Percentiles rank a stretch among this genome's conserved stretches.
Conservation (phyloP, 2,888 invertebrate genomes). For the Ennomos erosarius region DNA sequence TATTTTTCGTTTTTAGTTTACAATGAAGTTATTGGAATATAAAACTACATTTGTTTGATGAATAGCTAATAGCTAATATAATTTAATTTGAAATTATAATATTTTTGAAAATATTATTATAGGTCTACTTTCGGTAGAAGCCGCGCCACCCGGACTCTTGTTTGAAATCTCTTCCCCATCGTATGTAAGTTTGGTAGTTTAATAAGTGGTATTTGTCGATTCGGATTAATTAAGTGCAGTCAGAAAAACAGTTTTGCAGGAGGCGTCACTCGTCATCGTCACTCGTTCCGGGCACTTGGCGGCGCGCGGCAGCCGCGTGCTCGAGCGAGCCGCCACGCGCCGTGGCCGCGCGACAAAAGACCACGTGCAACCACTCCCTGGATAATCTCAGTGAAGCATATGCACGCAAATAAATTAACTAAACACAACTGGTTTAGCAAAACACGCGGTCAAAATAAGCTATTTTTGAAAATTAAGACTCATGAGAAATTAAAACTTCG, state of each 20-base stretch:
- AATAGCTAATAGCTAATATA: too few species aligned
- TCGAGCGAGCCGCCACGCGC: slow-evolving; percentile 47
- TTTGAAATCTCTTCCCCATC: too few species aligned
- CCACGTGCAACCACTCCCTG: slow-evolving; percentile 53
- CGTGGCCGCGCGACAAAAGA: slow-evolving; percentile 45
- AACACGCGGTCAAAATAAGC: slow-evolving; percentile 44
- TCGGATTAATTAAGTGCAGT: slow-evolving; percentile 80
- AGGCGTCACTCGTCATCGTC: slow-evolving; percentile 58
- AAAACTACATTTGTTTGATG: too few species aligned
- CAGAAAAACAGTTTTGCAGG: slow-evolving; percentile 69
- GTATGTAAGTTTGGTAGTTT: too few species aligned
- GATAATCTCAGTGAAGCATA: slow-evolving; percentile 74
- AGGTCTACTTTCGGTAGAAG: background rate
- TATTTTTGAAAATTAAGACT: slow-evolving; percentile 59
- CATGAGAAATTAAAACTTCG: slow-evolving; percentile 58
- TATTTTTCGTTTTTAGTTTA: too few species aligned
- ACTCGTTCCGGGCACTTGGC: slow-evolving; percentile 73
- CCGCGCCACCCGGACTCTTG: too few species aligned
- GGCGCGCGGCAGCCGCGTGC: slow-evolving; percentile 57
- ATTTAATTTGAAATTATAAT: too few species aligned
- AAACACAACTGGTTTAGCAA: slow-evolving; percentile 58
- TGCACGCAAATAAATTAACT: slow-evolving; percentile 82
- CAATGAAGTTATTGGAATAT: too few species aligned
- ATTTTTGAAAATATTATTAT: background rate
- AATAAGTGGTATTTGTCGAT: slow-evolving; percentile 50